Base-by-base conservation (phyloP, 2,888 invertebrate genomes). In the Nephrocerus scutellatus region DNA sequence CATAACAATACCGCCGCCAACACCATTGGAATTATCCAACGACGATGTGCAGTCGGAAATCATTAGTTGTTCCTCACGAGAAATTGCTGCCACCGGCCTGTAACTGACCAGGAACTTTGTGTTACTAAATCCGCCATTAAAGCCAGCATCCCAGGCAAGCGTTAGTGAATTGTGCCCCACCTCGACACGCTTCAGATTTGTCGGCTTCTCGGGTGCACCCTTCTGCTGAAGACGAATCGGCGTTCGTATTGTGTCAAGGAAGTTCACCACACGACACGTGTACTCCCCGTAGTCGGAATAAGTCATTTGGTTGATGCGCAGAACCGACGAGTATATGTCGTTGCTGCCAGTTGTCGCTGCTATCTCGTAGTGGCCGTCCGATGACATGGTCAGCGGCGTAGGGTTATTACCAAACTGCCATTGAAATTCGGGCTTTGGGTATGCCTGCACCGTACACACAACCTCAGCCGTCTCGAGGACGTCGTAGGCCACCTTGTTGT, bases 341-440 rank as follows among this genome's bases (percentile, higher is more conserved):
- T 88, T 86, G 48, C 82, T 82, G 51, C 88, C 83, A 33, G 77
- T 79, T 12, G 79, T 80, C 1, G 85, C 82, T 52, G 80, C 84
- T 26, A 88, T 84, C 58, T 87, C 84, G 62, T 90, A 90, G 57
- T 88, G 87, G 0, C 85, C 86, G 56, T 87, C 86, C 3, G 84
- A 83, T 1, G 84, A 83, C 63, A 84, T 81, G 47, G 82, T 79
- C 22, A 88, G 66, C 0, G 85, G 81, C 0, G 83, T 79, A 1
- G 76, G 72, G 63, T 84, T 84, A 9, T 78, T 78, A 20, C 82
- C 82, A 58, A 79, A 88, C 57, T 79, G 84, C 92, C 92, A 92
- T 56, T 90, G 88, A 63, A 92, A 90, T 60, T 88, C 88, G 0
- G 92, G 91, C 57, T 87, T 84, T 0, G 92, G 92, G 68, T 88